Conservation (phyloP, 2,888 invertebrate species). For the Argyresthia albistria region DNA sequence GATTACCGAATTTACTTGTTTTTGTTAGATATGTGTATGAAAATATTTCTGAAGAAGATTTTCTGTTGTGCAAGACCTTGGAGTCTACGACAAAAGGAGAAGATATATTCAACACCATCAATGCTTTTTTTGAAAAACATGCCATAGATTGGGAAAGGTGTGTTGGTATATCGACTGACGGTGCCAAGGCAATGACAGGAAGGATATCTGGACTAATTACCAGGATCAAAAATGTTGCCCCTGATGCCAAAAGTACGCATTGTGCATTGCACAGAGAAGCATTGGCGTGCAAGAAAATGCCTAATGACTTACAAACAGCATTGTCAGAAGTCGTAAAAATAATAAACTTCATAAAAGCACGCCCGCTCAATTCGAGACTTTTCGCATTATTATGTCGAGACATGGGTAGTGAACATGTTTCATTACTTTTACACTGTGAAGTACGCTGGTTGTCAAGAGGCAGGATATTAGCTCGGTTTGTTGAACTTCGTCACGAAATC, state of each 20-base stretch:
- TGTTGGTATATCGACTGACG: slow-evolving; percentile 9
- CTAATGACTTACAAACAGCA: slow-evolving; percentile 5
- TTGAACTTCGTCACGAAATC: slow-evolving; percentile 12
- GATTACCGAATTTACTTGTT: slow-evolving; percentile 6
- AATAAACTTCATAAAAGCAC: slow-evolving; percentile 6
- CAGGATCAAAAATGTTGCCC: slow-evolving; percentile 12
- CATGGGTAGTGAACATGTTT: slow-evolving; percentile 10
- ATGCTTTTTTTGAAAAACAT: slow-evolving; percentile 7
- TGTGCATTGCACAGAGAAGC: slow-evolving; percentile 5
- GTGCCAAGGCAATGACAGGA: slow-evolving; percentile 10
- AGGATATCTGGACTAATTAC: slow-evolving; percentile 11
- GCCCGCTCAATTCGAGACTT: slow-evolving; percentile 7
- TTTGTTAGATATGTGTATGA: background rate
- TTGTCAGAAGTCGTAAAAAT: slow-evolving; percentile 8
- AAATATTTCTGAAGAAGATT: background rate
- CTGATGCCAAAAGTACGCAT: slow-evolving; percentile 10
- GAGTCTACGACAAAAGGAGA: slow-evolving; percentile 7
- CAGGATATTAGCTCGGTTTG: slow-evolving; percentile 12
- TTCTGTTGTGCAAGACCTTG: slow-evolving; percentile 6
- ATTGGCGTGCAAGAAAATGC: too few species aligned
- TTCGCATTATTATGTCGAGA: slow-evolving; percentile 9
- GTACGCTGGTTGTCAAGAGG: slow-evolving; percentile 11
- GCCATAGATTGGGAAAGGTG: slow-evolving; percentile 9
- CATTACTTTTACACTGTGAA: slow-evolving; percentile 11
- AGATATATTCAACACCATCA: slow-evolving; percentile 6